phyloP scores from a whole-genome alignment of 2,888 invertebrate genomes.

The Isoperla grammatica region DNA sequence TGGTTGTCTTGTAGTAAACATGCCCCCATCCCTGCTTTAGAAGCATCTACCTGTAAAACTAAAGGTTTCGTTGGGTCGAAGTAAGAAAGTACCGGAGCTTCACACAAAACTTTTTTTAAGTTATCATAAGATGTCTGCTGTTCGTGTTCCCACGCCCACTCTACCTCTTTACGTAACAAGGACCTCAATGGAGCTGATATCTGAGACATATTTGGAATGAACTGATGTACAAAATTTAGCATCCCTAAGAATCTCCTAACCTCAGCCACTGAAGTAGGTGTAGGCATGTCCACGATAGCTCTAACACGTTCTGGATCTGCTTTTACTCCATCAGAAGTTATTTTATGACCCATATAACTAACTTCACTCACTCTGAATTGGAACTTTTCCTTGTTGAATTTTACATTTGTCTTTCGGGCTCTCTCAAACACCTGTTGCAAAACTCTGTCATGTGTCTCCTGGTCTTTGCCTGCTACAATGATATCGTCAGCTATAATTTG shows the following conservation, averaged over 20 bases:
- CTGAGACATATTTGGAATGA: conserved; percentile 31
- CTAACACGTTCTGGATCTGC: conserved; percentile 17
- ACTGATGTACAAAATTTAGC: conserved; percentile 35
- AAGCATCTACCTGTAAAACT: not conserved
- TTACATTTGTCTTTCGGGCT: not conserved
- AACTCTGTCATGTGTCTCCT: not conserved
- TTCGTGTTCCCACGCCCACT: not conserved
- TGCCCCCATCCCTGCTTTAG: too few species aligned
- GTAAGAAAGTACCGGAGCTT: not conserved
- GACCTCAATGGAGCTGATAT: not conserved
- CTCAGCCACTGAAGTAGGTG: conserved; percentile 1
- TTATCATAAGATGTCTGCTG: not conserved
- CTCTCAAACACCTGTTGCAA: not conserved
- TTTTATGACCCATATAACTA: conserved; percentile 19
- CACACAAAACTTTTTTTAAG: not conserved
- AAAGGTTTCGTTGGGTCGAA: not conserved
- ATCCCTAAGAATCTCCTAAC: conserved; percentile 35
- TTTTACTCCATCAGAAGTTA: conserved; percentile 19
- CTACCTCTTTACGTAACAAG: not conserved
- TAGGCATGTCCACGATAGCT: conserved; percentile 13
- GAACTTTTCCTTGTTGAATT: not conserved
- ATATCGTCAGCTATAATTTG: not conserved
- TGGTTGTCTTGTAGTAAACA: too few species aligned
- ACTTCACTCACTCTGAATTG: not conserved
- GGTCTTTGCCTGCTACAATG: not conserved